Evolutionary conservation across 2,113 vertebrate species (phyloP), one percentile per base, ranked within the genome.

Genomic region (Taxidea taxus): DNA sequence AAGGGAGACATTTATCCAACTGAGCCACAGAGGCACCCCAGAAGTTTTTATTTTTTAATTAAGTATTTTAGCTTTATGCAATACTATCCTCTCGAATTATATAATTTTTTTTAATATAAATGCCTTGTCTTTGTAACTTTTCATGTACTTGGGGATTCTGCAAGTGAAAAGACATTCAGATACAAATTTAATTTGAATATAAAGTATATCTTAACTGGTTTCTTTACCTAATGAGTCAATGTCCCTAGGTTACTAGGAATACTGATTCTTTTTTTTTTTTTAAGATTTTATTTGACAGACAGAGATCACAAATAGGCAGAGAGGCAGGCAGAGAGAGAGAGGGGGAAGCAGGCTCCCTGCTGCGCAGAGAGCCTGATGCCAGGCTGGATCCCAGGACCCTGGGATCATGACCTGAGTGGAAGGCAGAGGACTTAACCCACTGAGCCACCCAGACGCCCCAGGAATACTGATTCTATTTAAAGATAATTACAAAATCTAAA

Each of bases 231-330:
- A 42, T 81, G 1, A 77, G 44, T 83, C 68, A 44, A 62, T 81
- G 34, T 60, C n/a, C 1, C 4, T 39, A 39, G 74, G 2, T 92
- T 68, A 16, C 47, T 47, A n/a, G 3, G 18, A 78, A 44, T 94
- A 68, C 34, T 68, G 88, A 85, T 87, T 90, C 90, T 34, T 72
- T 90, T 93, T 95, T n/a, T n/a, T n/a, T n/a, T n/a, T n/a, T n/a
- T n/a, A n/a, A n/a, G n/a, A n/a, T n/a, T n/a, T n/a, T n/a, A n/a
- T n/a, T n/a, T n/a, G n/a, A n/a, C n/a, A n/a, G n/a, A n/a, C n/a
- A n/a, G n/a, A n/a, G n/a, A n/a, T n/a, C n/a, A n/a, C n/a, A n/a
- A n/a, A n/a, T n/a, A n/a, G n/a, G n/a, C n/a, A n/a, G n/a, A n/a
- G n/a, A n/a, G n/a, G n/a, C n/a, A n/a, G n/a, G n/a, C n/a, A n/a